Evolutionary conservation across 1,140 invertebrate species (phyloP).

Genomic region (Himalopsyche phryganea): DNA sequence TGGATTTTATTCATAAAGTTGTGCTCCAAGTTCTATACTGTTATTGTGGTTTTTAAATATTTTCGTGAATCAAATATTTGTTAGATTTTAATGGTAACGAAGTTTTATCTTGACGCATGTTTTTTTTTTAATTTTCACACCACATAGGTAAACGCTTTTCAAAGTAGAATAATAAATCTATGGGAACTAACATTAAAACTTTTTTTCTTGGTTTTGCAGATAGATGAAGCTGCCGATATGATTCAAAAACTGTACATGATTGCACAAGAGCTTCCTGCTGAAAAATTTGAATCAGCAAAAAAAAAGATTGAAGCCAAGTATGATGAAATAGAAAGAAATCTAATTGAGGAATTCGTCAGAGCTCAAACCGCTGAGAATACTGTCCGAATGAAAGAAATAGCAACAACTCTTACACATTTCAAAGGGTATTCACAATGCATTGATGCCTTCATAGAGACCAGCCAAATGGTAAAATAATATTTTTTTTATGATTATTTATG

Average conservation of each 20-base stretch:
- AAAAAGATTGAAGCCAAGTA: slow-evolving; percentile 92
- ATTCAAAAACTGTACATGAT: slow-evolving; percentile 97
- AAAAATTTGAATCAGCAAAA: slow-evolving; percentile 85
- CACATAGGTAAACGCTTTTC: too few relatives aligned
- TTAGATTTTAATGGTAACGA: too few relatives aligned
- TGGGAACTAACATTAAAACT: too few relatives aligned
- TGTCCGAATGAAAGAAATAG: slow-evolving; percentile 89
- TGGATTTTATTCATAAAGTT: too few relatives aligned
- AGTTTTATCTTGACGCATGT: too few relatives aligned
- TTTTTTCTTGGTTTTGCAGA: slow-evolving; percentile 58
- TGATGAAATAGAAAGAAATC: slow-evolving; percentile 86
- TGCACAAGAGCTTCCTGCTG: slow-evolving; percentile 85
- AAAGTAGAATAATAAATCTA: too few relatives aligned
- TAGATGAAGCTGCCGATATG: slow-evolving; percentile 96
- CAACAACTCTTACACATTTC: slow-evolving; percentile 88
- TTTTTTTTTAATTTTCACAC: too few relatives aligned
- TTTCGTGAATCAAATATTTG: too few relatives aligned
- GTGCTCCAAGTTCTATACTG: too few relatives aligned
- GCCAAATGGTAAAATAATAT: slow-evolving; percentile 70
- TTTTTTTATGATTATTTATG: not conserved
- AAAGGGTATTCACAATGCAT: slow-evolving; percentile 95
- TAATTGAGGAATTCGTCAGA: slow-evolving; percentile 93
- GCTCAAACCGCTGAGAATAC: slow-evolving; percentile 83
- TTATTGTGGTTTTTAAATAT: too few relatives aligned
- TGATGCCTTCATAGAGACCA: slow-evolving; percentile 95